Evolutionary conservation across 2,888 invertebrate species (phyloP).

Genomic region (Blastobasis adustella): DNA sequence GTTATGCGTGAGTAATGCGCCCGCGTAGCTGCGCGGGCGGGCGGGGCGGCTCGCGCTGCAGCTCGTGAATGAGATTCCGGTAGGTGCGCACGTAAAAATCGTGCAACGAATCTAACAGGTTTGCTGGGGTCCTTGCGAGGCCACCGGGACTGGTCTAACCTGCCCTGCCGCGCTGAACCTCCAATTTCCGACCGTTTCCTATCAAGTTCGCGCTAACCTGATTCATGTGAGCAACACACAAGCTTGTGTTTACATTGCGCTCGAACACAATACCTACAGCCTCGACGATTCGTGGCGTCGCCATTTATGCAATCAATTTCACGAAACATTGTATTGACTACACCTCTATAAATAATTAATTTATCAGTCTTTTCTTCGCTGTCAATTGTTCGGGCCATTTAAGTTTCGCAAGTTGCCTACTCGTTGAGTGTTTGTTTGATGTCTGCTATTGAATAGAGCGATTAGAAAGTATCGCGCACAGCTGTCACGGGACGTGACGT

Average conservation of each 20-base stretch:
- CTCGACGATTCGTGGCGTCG: conserved; percentile 15
- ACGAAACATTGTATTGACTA: conserved; percentile 34
- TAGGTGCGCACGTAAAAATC: conserved; percentile 75
- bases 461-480: conserved; percentile 68
- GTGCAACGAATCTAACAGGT: conserved; percentile 76
- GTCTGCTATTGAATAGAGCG: conserved; percentile 54
- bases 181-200: conserved; percentile 68
- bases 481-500: conserved; percentile 69
- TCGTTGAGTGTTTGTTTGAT: conserved; percentile 53
- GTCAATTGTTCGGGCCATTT: conserved; percentile 55
- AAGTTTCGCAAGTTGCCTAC: conserved; percentile 60
- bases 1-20: conserved; percentile 25
- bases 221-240: conserved; percentile 35
- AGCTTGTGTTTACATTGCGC: conserved; percentile 36
- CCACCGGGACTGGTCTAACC: conserved; percentile 74
- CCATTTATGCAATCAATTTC: conserved; percentile 32
- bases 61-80: conserved; percentile 73
- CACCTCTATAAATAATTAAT: conserved; percentile 56
- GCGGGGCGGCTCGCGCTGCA: conserved; percentile 44
- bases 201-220: conserved; percentile 45
- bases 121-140: conserved; percentile 74
- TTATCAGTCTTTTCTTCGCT: conserved; percentile 47
- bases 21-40: conserved; percentile 37
- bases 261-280: conserved; percentile 19
- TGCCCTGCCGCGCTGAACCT: conserved; percentile 69